Evolutionary conservation across 2,888 invertebrate genomes (phyloP).

Genomic region (Linnaemya tessellans): DNA sequence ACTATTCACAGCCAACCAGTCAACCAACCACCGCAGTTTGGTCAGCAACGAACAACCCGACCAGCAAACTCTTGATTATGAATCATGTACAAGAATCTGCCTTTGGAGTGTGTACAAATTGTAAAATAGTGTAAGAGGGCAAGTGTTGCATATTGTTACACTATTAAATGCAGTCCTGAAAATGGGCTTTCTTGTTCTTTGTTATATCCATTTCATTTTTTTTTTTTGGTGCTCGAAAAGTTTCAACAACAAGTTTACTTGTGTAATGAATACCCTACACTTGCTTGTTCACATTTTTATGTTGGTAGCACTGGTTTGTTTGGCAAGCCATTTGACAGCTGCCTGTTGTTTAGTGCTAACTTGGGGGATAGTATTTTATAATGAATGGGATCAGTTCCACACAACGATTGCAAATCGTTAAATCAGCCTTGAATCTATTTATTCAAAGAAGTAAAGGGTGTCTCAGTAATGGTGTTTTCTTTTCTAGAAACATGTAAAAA

Average conservation of each 20-base stretch:
- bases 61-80: slow-evolving; percentile 20
- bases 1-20: neutral
- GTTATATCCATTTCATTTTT: neutral
- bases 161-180: neutral
- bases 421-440: no score
- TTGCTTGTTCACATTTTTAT: neutral
- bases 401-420: no score
- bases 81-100: slow-evolving; percentile 18
- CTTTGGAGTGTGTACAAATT: slow-evolving; percentile 8
- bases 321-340: no score
- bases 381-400: no score
- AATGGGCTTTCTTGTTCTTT: neutral
- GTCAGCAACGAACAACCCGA: slow-evolving; percentile 1
- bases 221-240: neutral
- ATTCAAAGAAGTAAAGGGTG: no score
- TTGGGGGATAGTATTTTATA: no score
- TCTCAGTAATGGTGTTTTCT: no score
- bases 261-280: neutral
- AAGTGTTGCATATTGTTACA: slow-evolving; percentile 34
- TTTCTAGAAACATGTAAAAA: no score
- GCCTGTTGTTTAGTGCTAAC: no score
- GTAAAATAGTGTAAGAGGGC: slow-evolving; percentile 13
- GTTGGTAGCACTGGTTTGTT: no score
- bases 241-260: neutral
- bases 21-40: neutral